Base-by-base conservation (phyloP, 1,140 invertebrate species). In the Heliconius congener region DNA sequence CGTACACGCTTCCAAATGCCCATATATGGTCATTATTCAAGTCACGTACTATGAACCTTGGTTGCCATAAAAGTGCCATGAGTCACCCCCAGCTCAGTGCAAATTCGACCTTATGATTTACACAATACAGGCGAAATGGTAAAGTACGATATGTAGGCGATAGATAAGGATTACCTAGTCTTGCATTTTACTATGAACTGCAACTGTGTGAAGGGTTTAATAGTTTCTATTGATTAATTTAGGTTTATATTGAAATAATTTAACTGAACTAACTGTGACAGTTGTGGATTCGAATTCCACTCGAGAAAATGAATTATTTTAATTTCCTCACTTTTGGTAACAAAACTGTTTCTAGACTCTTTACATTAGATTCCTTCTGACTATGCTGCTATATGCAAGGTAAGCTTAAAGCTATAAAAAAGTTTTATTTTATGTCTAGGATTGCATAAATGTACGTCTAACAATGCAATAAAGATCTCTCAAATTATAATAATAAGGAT, bases 161-260 rank as follows among this genome's bases (percentile, higher is more conserved):
- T 86, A 86, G 88, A 87, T 88, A 88, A 90, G 82, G 81, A 83
- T 84, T 86, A 82, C 83, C 82, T 83, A 81, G 77, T 80, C 73
- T 60, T 76, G 42, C 52, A 23, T 57, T 34, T 73, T 46, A 71
- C 74, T 55, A 74, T 57, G 55, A 76, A 70, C 23, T 8, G 39
- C 66, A 70, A 60, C 42, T 76, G 9, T 30, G 60, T 66, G 27
- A 4, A 23, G 55, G 55, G 0, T 23, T 66, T 5, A 30, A 30
- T 75, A 60, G 46, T 50, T 18, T 50, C 23, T 27, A 11, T 57
- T 5, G 18, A 46, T 70, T 70, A 42, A 66, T 70, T 19, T 6
- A 52, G 18, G 5, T 18, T 19, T 52, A 52, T 52, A 19, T 52
- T 52, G 5, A 19, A 46, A 46, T 46, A 46, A 46, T 46, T 6